Conservation (phyloP, 2,888 invertebrate species). For the Himalopsyche tibetana region DNA sequence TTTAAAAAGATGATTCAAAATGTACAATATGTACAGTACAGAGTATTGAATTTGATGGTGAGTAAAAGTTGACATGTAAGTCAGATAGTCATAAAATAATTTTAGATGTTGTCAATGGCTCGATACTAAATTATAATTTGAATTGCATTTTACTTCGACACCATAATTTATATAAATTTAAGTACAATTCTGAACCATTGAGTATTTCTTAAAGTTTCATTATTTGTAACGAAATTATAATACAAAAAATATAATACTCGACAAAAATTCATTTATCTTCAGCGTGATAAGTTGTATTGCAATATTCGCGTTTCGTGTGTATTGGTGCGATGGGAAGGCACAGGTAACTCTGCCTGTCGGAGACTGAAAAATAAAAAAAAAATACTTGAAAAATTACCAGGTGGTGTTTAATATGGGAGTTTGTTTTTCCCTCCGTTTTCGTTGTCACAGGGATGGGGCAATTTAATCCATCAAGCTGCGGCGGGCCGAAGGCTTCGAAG, state of each 20-base stretch:
- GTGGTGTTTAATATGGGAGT: constrained; percentile 76
- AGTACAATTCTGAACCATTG: too few species aligned
- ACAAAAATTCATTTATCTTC: background rate
- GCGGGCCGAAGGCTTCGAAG: constrained; percentile 59
- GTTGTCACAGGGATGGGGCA: constrained; percentile 78
- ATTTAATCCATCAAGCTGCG: constrained; percentile 77
- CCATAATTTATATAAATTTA: too few species aligned
- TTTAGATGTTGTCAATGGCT: too few species aligned
- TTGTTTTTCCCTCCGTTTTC: constrained; percentile 75
- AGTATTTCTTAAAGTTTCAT: too few species aligned
- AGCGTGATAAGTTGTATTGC: background rate
- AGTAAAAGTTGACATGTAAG: too few species aligned
- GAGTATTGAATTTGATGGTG: too few species aligned
- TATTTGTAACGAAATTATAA: background rate
- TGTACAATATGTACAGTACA: too few species aligned
- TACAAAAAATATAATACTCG: background rate
- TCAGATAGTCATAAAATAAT: too few species aligned
- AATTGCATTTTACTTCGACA: too few species aligned
- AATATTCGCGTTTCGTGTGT: background rate
- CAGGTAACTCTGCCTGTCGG: constrained; percentile 68
- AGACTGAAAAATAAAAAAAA: constrained; percentile 73
- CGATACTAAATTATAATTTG: too few species aligned
- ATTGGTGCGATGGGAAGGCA: constrained; percentile 23
- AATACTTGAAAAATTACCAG: constrained; percentile 78
- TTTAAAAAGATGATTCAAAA: too few species aligned